Base-by-base conservation (phyloP, 2,888 invertebrate species). In the Acanthoscelides obtectus region DNA sequence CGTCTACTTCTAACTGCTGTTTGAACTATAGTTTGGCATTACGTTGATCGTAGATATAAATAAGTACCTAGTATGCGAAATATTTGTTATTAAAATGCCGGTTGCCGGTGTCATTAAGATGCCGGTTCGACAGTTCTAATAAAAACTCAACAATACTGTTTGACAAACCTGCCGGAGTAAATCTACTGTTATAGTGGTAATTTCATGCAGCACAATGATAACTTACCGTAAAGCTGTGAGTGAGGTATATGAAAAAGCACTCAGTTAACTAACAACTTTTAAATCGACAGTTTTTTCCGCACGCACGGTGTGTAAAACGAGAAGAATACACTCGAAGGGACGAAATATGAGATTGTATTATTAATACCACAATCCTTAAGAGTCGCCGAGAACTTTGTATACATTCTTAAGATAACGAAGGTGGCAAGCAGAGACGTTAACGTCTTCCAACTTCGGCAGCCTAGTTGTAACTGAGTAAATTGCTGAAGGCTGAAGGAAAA, bases 261-360 rank as follows among this genome's bases (percentile, higher is more conserved):
- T 81, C 65, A 67, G 67, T 72, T 71, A 67, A 73, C 69, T 66
- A 72, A 69, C 64, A 73, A 74, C 70, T 77, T 76, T 69, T 69
- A 20, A 22, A 69, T 64, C 20, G 63, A 66, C 66, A 82, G 83
- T 84, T 84, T 84, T 85, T 86, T 86, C 81, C 85, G 81, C 77
- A 85, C 85, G 77, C 86, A 86, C 84, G 85, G 84, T 75, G 83
- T 85, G 80, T 84, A 81, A 76, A 83, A 80, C 82, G 83, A 84
- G 77, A 82, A 84, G 81, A 82, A 81, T 79, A 45, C 45, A 45
- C 45, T 45, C 83, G 80, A 75, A 81, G 80, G 71, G 82, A 81
- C 75, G 82, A 82, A 67, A 75, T 74, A 21, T 6, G 22, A 21
- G 66, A 66, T 66, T 21, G 21, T 63, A 69, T 64, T 81, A 82